Conservation (phyloP, 92 coral and sea anemone species). For the Siderastrea siderea region DNA sequence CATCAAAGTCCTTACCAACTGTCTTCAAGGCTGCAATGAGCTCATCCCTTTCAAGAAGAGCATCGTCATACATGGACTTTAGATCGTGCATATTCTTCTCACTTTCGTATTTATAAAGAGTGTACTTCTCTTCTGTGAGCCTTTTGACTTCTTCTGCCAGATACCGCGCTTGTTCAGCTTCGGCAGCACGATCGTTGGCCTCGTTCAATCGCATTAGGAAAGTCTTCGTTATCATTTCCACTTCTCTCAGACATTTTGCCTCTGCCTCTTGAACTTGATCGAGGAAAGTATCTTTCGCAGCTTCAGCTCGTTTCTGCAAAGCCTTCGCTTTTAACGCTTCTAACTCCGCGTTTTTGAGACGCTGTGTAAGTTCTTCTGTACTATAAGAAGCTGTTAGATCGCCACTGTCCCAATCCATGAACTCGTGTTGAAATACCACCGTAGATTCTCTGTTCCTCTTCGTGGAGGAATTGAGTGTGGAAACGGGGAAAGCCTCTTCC, state of each 20-base stretch:
- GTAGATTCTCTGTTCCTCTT: not conserved
- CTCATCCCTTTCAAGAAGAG: slow-evolving; percentile 87
- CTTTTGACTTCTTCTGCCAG: slow-evolving; percentile 84
- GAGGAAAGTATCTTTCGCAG: slow-evolving; percentile 71
- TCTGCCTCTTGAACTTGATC: slow-evolving; percentile 81
- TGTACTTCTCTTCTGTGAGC: slow-evolving; percentile 87
- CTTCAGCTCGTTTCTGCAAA: slow-evolving; percentile 86
- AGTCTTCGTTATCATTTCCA: slow-evolving; percentile 82
- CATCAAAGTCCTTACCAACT: slow-evolving; percentile 73
- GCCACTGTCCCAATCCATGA: slow-evolving; percentile 35
- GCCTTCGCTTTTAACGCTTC: slow-evolving; percentile 83
- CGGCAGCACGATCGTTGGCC: slow-evolving; percentile 85
- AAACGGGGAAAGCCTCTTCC: slow-evolving; percentile 17
- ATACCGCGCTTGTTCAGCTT: slow-evolving; percentile 78
- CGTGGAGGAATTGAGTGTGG: not conserved
- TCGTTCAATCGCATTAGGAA: slow-evolving; percentile 81
- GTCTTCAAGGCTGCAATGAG: slow-evolving; percentile 80
- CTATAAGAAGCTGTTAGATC: not conserved
- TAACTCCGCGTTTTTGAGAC: slow-evolving; percentile 74
- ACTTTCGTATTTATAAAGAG: slow-evolving; percentile 88
- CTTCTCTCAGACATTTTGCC: slow-evolving; percentile 84
- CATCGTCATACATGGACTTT: slow-evolving; percentile 75
- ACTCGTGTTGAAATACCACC: slow-evolving; percentile 14
- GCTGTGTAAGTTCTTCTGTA: slow-evolving; percentile 52
- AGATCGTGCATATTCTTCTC: slow-evolving; percentile 83